Evolutionary conservation across 2,888 invertebrate species (phyloP).

Genomic region (Omphaloscelis lunosa): DNA sequence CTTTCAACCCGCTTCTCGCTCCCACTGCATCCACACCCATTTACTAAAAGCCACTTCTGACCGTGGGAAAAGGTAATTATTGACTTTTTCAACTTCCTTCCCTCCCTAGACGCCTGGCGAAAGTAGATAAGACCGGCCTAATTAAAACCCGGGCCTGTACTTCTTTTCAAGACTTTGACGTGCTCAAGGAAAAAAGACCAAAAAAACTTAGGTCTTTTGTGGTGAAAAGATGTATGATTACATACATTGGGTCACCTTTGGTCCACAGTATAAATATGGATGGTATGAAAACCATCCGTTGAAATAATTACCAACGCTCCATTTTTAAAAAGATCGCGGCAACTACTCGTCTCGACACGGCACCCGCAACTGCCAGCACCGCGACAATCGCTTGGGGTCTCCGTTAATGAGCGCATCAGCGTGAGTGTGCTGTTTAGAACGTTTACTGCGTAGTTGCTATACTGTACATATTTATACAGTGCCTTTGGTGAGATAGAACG

Average conservation of each 20-base stretch:
- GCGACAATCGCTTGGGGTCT: too few relatives aligned
- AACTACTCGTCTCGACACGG: too few relatives aligned
- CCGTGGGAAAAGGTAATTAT: constrained; percentile 87
- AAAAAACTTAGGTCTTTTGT: constrained; percentile 15
- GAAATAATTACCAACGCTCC: too few relatives aligned
- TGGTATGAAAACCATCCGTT: too few relatives aligned
- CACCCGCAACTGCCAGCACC: too few relatives aligned
- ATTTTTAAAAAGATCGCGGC: too few relatives aligned
- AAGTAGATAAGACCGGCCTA: constrained; percentile 84
- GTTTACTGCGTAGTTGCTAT: too few relatives aligned
- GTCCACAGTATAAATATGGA: too few relatives aligned
- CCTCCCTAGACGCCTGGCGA: constrained; percentile 77
- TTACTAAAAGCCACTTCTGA: constrained; percentile 81
- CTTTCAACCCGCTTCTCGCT: constrained; percentile 42
- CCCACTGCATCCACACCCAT: constrained; percentile 55
- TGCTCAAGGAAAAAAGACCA: constrained; percentile 16
- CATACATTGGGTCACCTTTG: background rate
- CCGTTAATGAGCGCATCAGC: too few relatives aligned
- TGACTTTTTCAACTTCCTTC: constrained; percentile 85
- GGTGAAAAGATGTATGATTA: background rate
- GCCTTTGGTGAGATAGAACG: too few relatives aligned
- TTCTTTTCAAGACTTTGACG: constrained; percentile 70
- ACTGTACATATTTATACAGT: too few relatives aligned
- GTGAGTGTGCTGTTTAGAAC: too few relatives aligned
- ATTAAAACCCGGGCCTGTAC: constrained; percentile 82